These are phyloP conservation scores for Sinocyclocheilus anshuiensis DNA, from an alignment of 2,113 vertebrate species.

Conservation along the genomic window DNA sequence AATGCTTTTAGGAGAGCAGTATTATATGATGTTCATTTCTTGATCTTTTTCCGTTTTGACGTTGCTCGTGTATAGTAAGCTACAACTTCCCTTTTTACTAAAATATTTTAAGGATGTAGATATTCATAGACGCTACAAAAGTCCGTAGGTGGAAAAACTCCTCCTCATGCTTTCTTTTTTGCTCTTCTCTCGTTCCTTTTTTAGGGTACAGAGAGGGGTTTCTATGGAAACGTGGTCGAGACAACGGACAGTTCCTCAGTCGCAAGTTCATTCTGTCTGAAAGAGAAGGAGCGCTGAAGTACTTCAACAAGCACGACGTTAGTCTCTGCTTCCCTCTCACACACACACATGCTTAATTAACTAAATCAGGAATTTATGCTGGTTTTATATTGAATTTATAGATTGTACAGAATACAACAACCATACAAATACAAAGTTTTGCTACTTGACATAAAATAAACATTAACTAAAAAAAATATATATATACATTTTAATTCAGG, in stretches of 20 bases:
- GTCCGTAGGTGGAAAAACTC: background rate
- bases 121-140: background rate
- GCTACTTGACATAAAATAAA: too few species aligned
- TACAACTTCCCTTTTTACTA: background rate
- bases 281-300: slow-evolving; percentile 90
- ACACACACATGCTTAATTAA: background rate
- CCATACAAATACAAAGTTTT: too few species aligned
- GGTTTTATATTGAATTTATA: too few species aligned
- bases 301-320: slow-evolving; percentile 95
- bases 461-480: too few species aligned
- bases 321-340: slow-evolving; percentile 61
- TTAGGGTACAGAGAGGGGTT: slow-evolving; percentile 93
- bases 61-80: background rate
- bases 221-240: slow-evolving; percentile 93
- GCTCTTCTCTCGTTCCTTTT: background rate
- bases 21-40: background rate
- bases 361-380: too few species aligned
- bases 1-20: background rate
- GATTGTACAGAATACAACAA: too few species aligned
- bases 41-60: background rate
- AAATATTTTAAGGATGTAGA: background rate
- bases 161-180: background rate
- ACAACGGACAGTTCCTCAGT: slow-evolving; percentile 94
- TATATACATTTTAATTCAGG: too few species aligned
- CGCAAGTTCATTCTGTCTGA: slow-evolving; percentile 92